Evolutionary conservation across 2,113 vertebrate genomes (phyloP), one percentile per base, ranked within the genome.

Genomic region (Oriolus oriolus): DNA sequence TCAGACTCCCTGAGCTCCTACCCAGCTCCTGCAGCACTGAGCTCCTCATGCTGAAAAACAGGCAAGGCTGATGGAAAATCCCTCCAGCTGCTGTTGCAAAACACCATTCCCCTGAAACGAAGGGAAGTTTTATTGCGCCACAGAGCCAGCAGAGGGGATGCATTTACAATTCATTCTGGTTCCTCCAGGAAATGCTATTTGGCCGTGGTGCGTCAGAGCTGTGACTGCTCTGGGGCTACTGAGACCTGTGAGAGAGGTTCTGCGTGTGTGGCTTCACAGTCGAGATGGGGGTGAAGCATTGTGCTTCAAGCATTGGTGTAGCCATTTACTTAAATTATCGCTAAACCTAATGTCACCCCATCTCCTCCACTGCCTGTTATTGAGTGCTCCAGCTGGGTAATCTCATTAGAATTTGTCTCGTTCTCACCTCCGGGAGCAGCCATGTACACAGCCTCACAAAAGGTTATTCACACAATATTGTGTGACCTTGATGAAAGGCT

Each of bases 401-500:
- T 93, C 91, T 78, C 87, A 81, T 93, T 93, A 94, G 86, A 65
- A 76, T 81, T 87, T 68, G 95, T 81, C 80, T 95, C 6, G 1
- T 89, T 94, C 80, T 68, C 88, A 93, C 86, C 92, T 53, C 92
- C 26, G 24, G 93, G 95, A 93, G 81, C 88, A 91, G 73, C 80
- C 80, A 18, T 54, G 91, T 84, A 84, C 84, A 65, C 94, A 95
- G 93, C 94, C 92, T 68, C 65, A 7, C 93, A 45, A 97, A 93
- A 97, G 95, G 93, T 96, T 91, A 94, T 79, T 96, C 93, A 44
- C 87, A 64, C 81, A 66, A 59, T 87, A 88, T 74, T 93, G 93
- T 44, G 2, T 45, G 90, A 95, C 96, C 97, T 96, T 97, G 96
- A 95, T 95, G 79, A 97, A 93, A 95, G 95, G 96, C 94, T 96